Conservation (phyloP, 2,113 vertebrate genomes). For the Symphodus melops region DNA sequence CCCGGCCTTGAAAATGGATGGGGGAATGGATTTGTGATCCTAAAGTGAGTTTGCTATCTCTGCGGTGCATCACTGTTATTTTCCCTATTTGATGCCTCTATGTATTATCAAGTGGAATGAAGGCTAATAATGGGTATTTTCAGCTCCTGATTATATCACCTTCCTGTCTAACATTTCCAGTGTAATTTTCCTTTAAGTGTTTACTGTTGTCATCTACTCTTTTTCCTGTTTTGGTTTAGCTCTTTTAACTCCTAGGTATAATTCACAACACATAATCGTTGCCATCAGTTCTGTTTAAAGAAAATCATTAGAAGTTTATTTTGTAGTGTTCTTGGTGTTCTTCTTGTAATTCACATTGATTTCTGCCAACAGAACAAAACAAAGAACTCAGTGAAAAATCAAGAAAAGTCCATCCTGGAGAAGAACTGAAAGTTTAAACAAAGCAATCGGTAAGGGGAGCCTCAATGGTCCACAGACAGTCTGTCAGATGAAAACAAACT, state of each 20-base stretch:
- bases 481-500: slow-evolving; percentile 12
- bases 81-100: not conserved
- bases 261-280: no score
- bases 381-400: not conserved
- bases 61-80: not conserved
- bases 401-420: not conserved
- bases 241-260: not conserved
- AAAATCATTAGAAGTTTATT: not conserved
- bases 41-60: not conserved
- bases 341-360: not conserved
- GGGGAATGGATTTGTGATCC: no score
- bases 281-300: not conserved
- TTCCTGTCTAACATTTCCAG: not conserved
- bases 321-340: slow-evolving; percentile 6
- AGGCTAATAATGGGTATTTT: not conserved
- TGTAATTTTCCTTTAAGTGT: not conserved
- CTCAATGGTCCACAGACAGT: not conserved
- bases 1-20: no score
- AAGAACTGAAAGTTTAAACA: slow-evolving; percentile 1
- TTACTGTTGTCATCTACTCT: not conserved
- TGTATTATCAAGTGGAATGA: not conserved
- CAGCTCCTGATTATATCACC: not conserved
- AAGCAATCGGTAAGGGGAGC: not conserved
- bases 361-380: slow-evolving; percentile 11
- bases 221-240: not conserved